Conservation (phyloP, 2,113 vertebrate genomes). For the Micromys minutus region DNA sequence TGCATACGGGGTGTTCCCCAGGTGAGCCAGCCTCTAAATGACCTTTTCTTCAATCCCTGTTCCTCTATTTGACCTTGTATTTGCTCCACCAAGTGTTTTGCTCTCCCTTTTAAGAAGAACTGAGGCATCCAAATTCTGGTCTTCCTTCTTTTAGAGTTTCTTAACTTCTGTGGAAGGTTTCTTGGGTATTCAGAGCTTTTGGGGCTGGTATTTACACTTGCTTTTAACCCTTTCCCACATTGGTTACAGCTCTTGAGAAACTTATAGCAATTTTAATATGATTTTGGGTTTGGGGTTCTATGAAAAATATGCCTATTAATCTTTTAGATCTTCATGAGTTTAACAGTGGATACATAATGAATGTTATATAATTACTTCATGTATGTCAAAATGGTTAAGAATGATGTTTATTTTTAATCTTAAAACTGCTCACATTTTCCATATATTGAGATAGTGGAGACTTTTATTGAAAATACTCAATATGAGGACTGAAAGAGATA, state of each 20-base stretch:
- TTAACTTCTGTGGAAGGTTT: no score
- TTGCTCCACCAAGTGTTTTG: no score
- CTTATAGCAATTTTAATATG: background rate
- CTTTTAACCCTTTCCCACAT: background rate
- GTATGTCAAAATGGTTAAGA: background rate
- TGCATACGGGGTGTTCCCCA: no score
- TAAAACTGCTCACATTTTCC: background rate
- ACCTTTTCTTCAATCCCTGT: no score
- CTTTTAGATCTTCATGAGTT: background rate
- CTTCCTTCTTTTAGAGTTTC: no score
- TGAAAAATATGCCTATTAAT: background rate
- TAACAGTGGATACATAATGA: background rate
- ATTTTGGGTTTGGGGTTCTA: background rate
- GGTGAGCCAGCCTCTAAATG: no score
- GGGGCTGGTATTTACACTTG: no score
- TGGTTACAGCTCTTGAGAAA: background rate
- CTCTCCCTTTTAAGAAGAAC: no score
- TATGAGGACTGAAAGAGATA: background rate
- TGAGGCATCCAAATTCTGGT: no score
- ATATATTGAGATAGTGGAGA: background rate
- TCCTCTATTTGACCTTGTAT: no score
- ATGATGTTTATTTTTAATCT: background rate
- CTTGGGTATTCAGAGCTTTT: no score
- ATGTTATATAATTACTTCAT: background rate
- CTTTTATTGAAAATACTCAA: background rate